Evolutionary conservation across 2,113 vertebrate genomes (phyloP), one percentile per base, ranked within the genome.

Genomic region (Mirounga angustirostris): DNA sequence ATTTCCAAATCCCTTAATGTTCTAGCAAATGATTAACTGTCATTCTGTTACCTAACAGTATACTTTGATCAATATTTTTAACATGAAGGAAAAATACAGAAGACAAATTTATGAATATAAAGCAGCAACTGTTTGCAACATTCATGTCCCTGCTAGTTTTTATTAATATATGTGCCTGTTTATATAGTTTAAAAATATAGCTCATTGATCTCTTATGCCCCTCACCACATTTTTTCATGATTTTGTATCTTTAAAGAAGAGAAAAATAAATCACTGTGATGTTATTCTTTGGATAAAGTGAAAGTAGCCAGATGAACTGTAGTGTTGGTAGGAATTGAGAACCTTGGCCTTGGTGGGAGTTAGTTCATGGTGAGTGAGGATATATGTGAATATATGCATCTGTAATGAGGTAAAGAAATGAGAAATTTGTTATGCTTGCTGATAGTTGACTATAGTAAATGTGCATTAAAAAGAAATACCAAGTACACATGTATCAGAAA

Each of bases 391-490:
- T 69, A 40, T 43, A 2, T 81, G 18, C 22, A 8, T 86, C 71
- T 85, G 7, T 28, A 46, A 67, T 63, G 13, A 67, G 46, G 18
- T 87, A 52, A 93, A 89, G 54, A 52, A 95, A 80, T 61, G 56
- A 92, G 26, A 46, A 92, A 88, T 96, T 84, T 71, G 74, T 97
- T 2, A 89, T 79, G 58, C 95, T 73, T 97, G 89, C 97, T 98
- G 91, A 97, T 97, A 95, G 69, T 12, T 84, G 94, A 97, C 98
- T 98, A 83, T 97, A 98, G 85, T 98, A 93, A 98, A 97, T 97
- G 93, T 98, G 73, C 96, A 97, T 98, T 98, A 98, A 98, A 98
- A 98, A 98, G 98, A 98, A 99, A 98, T 98, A 99, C 87, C 80
- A 98, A 96, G 96, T 98, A 97, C 78, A 97, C 90, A 82, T 96